These are phyloP conservation scores for Bradypus variegatus DNA, from an alignment of 2,797 vertebrate species.

Conservation along the genomic window DNA sequence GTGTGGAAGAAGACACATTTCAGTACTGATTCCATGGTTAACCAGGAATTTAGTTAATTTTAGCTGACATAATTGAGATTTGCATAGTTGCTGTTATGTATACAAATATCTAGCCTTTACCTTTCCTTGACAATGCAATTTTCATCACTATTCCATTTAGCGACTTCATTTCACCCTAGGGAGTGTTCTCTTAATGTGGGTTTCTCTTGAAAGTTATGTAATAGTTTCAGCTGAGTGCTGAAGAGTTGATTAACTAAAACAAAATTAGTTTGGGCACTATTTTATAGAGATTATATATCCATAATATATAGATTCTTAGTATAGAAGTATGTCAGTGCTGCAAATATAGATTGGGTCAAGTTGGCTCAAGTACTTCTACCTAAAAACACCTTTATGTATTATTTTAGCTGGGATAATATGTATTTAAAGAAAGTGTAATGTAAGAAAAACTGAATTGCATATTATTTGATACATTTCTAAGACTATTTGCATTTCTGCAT, in stretches of 20 bases:
- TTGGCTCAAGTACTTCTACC: neutral
- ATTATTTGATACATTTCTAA: neutral
- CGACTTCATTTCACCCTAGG: neutral
- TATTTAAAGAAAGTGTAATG: neutral
- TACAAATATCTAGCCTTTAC: neutral
- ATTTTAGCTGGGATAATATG: neutral
- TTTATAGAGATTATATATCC: neutral
- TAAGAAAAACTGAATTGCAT: neutral
- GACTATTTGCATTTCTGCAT: neutral
- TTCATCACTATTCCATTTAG: neutral
- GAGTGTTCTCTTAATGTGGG: neutral
- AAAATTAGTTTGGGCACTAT: neutral
- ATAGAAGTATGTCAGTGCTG: neutral
- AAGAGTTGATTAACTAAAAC: neutral
- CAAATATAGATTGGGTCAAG: neutral
- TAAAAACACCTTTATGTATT: neutral
- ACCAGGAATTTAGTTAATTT: neutral
- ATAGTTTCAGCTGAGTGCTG: neutral
- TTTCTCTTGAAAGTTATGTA: neutral
- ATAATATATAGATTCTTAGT: neutral
- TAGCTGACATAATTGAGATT: neutral
- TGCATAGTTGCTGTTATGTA: neutral
- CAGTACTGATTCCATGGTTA: neutral
- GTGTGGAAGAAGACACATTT: neutral
- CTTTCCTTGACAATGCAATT: neutral